Evolutionary conservation across 2,113 vertebrate species (phyloP).

Genomic region (Climacteris rufus): DNA sequence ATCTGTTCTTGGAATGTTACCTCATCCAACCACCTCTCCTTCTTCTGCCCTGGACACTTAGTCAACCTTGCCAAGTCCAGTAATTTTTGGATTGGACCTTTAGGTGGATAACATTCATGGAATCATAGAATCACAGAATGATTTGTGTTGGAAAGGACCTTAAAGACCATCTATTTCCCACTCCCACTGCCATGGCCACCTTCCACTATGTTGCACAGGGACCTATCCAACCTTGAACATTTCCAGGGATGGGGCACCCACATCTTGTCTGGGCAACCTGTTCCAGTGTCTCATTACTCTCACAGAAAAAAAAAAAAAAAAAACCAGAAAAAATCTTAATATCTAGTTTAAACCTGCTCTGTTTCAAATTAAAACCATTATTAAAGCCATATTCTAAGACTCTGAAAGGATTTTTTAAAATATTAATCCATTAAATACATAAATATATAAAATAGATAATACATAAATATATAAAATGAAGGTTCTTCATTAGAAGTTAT

Average conservation of each 20-base stretch:
- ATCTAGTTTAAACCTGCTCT: background rate
- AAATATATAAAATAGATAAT: background rate
- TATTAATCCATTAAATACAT: background rate
- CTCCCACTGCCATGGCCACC: background rate
- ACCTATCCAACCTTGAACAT: background rate
- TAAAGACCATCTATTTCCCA: background rate
- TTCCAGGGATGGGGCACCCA: background rate
- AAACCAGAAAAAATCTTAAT: background rate
- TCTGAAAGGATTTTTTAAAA: background rate
- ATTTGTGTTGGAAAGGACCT: background rate
- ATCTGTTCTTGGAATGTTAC: background rate
- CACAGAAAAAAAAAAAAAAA: background rate
- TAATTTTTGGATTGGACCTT: background rate
- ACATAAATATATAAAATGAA: background rate
- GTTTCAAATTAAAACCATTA: background rate
- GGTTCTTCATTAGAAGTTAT: background rate
- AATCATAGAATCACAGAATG: background rate
- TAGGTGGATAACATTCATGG: background rate
- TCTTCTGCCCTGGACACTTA: background rate
- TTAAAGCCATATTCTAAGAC: background rate
- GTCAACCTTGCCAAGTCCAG: background rate
- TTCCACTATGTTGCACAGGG: background rate
- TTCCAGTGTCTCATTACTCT: background rate
- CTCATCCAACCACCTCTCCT: background rate
- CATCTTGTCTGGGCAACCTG: background rate